These are phyloP conservation scores for Agrenia bidenticulata DNA, from an alignment of 2,888 invertebrate species.

Conservation along the genomic window DNA sequence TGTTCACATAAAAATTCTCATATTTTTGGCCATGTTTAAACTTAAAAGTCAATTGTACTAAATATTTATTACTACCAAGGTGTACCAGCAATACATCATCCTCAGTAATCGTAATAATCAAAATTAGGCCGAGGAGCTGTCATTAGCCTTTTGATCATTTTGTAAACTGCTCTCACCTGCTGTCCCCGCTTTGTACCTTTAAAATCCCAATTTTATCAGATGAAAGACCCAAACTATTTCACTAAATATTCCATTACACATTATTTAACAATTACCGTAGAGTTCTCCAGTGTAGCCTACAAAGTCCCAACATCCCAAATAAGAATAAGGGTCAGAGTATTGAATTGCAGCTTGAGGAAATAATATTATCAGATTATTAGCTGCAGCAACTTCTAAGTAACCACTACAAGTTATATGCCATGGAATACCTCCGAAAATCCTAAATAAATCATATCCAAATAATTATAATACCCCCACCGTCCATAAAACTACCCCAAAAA, in stretches of 20 bases:
- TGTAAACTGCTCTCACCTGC: constrained; percentile 45
- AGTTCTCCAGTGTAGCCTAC: constrained; percentile 48
- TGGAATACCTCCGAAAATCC: constrained; percentile 45
- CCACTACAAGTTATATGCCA: constrained; percentile 49
- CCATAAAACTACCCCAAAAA: too few species aligned
- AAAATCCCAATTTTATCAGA: too few species aligned
- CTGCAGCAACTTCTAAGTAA: constrained; percentile 49
- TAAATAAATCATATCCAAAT: too few species aligned
- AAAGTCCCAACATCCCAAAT: constrained; percentile 50
- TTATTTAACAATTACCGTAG: constrained; percentile 28
- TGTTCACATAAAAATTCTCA: too few species aligned
- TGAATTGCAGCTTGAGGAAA: constrained; percentile 47
- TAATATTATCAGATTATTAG: constrained; percentile 47
- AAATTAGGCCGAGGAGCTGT: constrained; percentile 34
- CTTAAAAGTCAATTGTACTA: too few species aligned
- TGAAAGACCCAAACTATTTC: too few species aligned
- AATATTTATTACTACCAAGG: too few species aligned
- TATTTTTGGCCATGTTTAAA: too few species aligned
- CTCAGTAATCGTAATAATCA: constrained; percentile 37
- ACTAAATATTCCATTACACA: background rate
- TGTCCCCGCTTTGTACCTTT: constrained; percentile 47
- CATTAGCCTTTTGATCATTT: constrained; percentile 45
- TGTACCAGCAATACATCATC: too few species aligned
- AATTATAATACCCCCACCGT: too few species aligned
- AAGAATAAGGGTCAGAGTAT: constrained; percentile 45